phyloP scores from a whole-genome alignment of 2,888 invertebrate species.

The Brachylomia viminalis region DNA sequence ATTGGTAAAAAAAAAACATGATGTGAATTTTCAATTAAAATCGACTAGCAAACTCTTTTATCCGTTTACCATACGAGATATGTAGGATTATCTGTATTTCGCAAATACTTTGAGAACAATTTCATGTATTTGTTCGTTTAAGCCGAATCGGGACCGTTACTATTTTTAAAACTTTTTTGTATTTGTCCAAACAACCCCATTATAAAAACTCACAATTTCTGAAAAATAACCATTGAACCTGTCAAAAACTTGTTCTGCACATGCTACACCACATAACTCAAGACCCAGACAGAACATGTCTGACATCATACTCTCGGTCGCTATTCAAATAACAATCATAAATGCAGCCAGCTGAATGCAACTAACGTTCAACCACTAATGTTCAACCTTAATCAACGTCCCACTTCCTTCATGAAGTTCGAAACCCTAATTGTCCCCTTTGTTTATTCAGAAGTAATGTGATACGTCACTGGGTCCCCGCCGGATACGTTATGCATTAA shows the following conservation, averaged over 20 bases:
- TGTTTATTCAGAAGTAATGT: slow-evolving; percentile 86
- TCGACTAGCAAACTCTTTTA: slow-evolving; percentile 35
- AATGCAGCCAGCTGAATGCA: slow-evolving; percentile 55
- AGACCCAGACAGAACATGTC: slow-evolving; percentile 15
- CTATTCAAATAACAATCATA: slow-evolving; percentile 62
- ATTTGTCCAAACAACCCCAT: neutral
- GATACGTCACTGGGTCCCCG: slow-evolving; percentile 83
- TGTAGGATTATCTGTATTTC: slow-evolving; percentile 43
- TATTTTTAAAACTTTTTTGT: neutral
- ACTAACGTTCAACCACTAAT: slow-evolving; percentile 58
- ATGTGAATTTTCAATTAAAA: slow-evolving; percentile 52
- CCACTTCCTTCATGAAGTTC: slow-evolving; percentile 78
- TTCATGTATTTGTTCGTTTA: neutral
- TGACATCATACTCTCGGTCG: slow-evolving; percentile 43
- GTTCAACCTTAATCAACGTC: slow-evolving; percentile 71
- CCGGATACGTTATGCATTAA: slow-evolving; percentile 88
- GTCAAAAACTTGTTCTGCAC: slow-evolving; percentile 2
- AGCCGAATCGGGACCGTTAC: neutral
- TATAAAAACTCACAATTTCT: neutral
- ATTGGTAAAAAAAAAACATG: slow-evolving; percentile 37
- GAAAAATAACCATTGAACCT: neutral
- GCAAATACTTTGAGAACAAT: slow-evolving; percentile 2
- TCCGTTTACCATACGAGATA: slow-evolving; percentile 35
- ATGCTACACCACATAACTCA: slow-evolving; percentile 34
- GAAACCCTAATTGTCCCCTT: slow-evolving; percentile 87